Percentiles rank a stretch among this genome's conserved stretches.
phyloP scores from a whole-genome alignment of 2,113 vertebrate genomes.

The Atrichornis clamosus region DNA sequence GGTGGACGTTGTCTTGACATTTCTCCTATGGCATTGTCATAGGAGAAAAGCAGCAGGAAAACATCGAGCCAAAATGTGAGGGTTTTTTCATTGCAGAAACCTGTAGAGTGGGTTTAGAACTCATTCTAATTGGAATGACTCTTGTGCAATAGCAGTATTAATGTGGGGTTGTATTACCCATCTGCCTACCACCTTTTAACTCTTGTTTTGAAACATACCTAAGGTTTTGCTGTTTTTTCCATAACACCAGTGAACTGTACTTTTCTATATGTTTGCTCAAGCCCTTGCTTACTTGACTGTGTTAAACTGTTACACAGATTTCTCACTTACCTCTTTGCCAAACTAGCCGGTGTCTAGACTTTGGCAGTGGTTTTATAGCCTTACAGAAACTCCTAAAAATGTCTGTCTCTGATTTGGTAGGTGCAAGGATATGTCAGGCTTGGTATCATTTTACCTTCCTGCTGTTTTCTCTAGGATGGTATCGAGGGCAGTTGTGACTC shows the following conservation, averaged over 20 bases:
- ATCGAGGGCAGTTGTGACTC: background rate
- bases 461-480: background rate
- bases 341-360: background rate
- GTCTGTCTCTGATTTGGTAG: background rate
- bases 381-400: background rate
- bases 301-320: background rate
- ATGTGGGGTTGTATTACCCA: background rate
- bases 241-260: background rate
- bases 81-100: background rate
- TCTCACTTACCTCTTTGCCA: background rate
- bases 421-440: background rate
- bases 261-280: background rate
- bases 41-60: background rate
- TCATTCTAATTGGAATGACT: background rate
- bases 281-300: background rate
- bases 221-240: background rate
- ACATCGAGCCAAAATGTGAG: accelerated
- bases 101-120: background rate
- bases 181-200: background rate
- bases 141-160: background rate
- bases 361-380: background rate
- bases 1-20: accelerated
- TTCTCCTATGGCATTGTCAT: background rate
- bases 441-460: background rate
- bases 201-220: background rate